Percentiles rank a stretch among this genome's conserved stretches.
Conservation (phyloP, 2,888 invertebrate species). For the Eupithecia dodoneata region DNA sequence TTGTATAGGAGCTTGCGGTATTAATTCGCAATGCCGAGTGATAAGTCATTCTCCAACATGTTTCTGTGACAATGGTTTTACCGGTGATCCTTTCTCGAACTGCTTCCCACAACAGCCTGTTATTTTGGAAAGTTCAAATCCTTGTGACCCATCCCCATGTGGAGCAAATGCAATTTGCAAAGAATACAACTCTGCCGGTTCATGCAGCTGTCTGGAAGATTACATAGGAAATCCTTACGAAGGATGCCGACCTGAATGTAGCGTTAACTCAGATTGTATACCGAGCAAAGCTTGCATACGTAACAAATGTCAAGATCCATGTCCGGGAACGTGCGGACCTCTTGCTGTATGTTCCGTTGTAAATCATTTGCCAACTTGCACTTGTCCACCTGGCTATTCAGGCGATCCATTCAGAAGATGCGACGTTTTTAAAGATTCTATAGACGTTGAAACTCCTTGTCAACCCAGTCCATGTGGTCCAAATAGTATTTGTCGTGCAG, state of each 20-base stretch:
- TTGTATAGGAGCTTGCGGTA: conserved; percentile 88
- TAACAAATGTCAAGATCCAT: conserved; percentile 90
- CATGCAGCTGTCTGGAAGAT: conserved; percentile 88
- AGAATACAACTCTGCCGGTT: conserved; percentile 84
- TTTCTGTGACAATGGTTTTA: conserved; percentile 86
- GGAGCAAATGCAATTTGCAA: conserved; percentile 86
- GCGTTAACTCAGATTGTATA: conserved; percentile 88
- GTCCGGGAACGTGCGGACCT: conserved; percentile 90
- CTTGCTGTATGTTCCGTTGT: conserved; percentile 89
- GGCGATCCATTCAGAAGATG: conserved; percentile 90
- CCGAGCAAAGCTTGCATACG: conserved; percentile 88
- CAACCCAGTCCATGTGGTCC: conserved; percentile 89
- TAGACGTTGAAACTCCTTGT: conserved; percentile 84
- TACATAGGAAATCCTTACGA: conserved; percentile 92
- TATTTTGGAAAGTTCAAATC: conserved; percentile 76
- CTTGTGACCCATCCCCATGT: conserved; percentile 86
- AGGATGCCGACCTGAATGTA: conserved; percentile 90
- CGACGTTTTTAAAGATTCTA: conserved; percentile 67
- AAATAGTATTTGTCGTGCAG: conserved; percentile 89
- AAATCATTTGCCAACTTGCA: conserved; percentile 88
- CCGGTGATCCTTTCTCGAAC: conserved; percentile 87
- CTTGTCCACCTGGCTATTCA: conserved; percentile 86
- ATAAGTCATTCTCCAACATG: conserved; percentile 91
- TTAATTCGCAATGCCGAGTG: conserved; percentile 88
- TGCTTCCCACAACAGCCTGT: conserved; percentile 79